Base-by-base conservation (phyloP, 2,113 vertebrate species). In the Solea solea region DNA sequence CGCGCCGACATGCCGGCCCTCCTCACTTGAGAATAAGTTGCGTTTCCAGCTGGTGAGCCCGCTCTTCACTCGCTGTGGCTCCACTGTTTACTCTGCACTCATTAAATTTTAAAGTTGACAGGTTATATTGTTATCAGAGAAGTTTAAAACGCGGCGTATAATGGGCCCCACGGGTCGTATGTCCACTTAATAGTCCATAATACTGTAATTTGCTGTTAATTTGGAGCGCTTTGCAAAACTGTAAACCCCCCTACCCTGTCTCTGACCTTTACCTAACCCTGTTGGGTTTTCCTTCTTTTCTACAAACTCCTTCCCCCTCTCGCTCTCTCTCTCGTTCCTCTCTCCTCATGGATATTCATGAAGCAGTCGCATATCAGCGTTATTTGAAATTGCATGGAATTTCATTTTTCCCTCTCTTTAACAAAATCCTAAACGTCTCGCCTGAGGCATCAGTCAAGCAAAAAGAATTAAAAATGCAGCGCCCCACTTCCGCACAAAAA, bases 41-140 rank as follows among this genome's bases (percentile, higher is more conserved):
- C 52, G 34, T 61, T 65, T 55, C 25, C 67, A 16, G 63, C 74
- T 42, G 72, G 44, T 8, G 66, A 15, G 61, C 75, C 81, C 65
- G 58, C 82, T 82, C 41, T 25, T 51, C 9, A 8, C 11, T 25
- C 34, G 34, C 34, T 34, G 34, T 34, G 34, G 34, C 34, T 34
- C 34, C 34, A 34, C 49, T 45, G 66, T 76, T 56, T 39, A 15
- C 27, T 39, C 54, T n/a, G 27, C 15, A 16, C 74, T 83, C 74
- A 83, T 89, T 91, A 86, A 62, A 69, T 44, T 83, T 89, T 76
- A 64, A 82, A 76, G 72, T 74, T 92, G 90, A 91, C 82, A 87
- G 78, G 71, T 90, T 83, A 62, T 83, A 72, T 79, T 89, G 81
- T 91, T 90, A 87, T 91, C 85, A 84, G 78, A 44, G 62, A 62